Conservation (phyloP, 2,113 vertebrate species). For the Formicarius rufipectus region DNA sequence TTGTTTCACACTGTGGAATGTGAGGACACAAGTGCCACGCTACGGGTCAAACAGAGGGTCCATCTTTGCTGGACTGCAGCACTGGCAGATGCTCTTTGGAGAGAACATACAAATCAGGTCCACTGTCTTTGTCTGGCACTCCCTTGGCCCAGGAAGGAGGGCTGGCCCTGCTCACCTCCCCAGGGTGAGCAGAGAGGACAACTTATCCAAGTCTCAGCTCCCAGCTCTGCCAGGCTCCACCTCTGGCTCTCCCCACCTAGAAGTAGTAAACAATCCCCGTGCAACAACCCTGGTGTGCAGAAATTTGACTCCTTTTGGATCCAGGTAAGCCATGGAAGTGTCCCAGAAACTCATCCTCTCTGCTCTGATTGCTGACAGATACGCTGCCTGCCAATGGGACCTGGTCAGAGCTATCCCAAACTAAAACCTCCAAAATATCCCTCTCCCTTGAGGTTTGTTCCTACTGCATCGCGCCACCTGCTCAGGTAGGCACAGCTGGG, state of each 20-base stretch:
- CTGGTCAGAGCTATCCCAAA: too few relatives aligned
- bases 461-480: accelerated
- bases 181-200: accelerated
- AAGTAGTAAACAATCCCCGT: neutral
- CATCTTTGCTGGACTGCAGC: neutral
- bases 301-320: neutral
- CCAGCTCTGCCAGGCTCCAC: neutral
- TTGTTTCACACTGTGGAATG: neutral
- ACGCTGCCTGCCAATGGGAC: neutral
- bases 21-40: accelerated
- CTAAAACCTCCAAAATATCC: neutral
- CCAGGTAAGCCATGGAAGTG: neutral
- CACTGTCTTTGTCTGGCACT: neutral
- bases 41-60: accelerated
- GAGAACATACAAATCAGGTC: neutral
- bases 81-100: neutral
- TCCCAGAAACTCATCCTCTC: accelerated
- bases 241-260: neutral
- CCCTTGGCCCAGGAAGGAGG: neutral
- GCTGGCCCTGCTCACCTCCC: neutral
- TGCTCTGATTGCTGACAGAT: accelerated
- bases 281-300: neutral
- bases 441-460: neutral
- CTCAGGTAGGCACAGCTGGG: neutral
- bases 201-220: neutral